phyloP scores from a whole-genome alignment of 2,113 vertebrate species.

The Boulengeromyrus knoepffleri region DNA sequence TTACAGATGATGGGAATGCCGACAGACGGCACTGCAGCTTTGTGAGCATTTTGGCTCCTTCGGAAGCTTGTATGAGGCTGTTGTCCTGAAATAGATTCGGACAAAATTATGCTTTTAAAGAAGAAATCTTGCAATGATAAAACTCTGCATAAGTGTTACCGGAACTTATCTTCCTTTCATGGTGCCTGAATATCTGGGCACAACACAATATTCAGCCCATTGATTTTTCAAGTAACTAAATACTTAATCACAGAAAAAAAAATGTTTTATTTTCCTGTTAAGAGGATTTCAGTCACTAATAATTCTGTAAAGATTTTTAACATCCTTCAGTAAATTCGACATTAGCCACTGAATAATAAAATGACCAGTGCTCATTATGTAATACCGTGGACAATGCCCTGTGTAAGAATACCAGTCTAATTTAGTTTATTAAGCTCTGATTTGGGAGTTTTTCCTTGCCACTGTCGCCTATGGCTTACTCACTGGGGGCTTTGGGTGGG shows the following conservation, averaged over 20 bases:
- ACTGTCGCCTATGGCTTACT: no score
- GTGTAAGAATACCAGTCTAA: neutral
- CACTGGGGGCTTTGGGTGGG: no score
- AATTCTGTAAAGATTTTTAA: neutral
- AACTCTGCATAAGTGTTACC: neutral
- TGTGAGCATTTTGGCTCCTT: slow-evolving; percentile 36
- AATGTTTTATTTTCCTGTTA: neutral
- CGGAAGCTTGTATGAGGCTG: slow-evolving; percentile 31
- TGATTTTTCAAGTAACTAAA: neutral
- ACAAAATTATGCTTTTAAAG: neutral
- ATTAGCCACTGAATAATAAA: neutral
- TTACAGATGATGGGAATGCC: slow-evolving; percentile 23
- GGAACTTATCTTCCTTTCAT: neutral
- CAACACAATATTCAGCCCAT: neutral
- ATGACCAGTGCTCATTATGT: neutral
- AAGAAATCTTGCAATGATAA: neutral
- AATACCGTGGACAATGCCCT: neutral
- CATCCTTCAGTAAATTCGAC: neutral
- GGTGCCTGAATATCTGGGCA: neutral
- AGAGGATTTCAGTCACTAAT: neutral
- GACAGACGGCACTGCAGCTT: slow-evolving; percentile 46
- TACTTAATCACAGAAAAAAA: neutral
- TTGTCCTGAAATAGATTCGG: neutral
- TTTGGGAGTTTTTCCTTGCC: neutral
- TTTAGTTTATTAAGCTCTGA: neutral